Percentiles rank a stretch among this genome's conserved stretches.
phyloP scores from a whole-genome alignment of 2,888 invertebrate genomes.

The Oscheius sp. region DNA sequence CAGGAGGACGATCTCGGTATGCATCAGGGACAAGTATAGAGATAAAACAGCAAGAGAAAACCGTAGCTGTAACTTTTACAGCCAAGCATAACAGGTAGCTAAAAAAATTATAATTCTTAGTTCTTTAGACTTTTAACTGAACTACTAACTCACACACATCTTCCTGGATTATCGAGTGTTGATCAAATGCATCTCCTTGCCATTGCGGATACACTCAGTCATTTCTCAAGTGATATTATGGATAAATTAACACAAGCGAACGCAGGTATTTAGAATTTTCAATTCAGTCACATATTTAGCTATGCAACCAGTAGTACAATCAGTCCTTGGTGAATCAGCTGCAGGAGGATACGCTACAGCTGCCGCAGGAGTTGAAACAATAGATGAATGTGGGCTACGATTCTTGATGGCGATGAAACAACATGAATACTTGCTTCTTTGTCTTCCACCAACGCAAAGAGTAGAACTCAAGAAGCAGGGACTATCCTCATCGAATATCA shows the following conservation, averaged over 20 bases:
- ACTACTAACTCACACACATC: slow-evolving; percentile 83
- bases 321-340: slow-evolving; percentile 59
- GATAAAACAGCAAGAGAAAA: slow-evolving; percentile 23
- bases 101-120: not conserved
- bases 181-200: slow-evolving; percentile 99
- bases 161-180: slow-evolving; percentile 67
- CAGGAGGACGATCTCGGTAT: slow-evolving; percentile 56
- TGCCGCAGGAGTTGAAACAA: slow-evolving; percentile 66
- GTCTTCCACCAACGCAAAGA: slow-evolving; percentile 88
- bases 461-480: slow-evolving; percentile 72
- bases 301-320: slow-evolving; percentile 54
- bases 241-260: slow-evolving; percentile 72
- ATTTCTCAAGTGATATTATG: slow-evolving; percentile 71
- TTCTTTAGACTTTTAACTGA: slow-evolving; percentile 80
- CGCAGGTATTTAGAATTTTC: slow-evolving; percentile 77
- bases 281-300: slow-evolving; percentile 31
- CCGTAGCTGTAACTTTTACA: slow-evolving; percentile 50
- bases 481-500: slow-evolving; percentile 80
- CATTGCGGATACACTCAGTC: slow-evolving; percentile 88
- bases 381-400: slow-evolving; percentile 96
- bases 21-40: slow-evolving; percentile 47
- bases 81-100: slow-evolving; percentile 47
- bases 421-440: slow-evolving; percentile 90
- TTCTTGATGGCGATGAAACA: slow-evolving; percentile 95
- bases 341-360: slow-evolving; percentile 62